These are phyloP conservation scores for Procapra przewalskii DNA, from an alignment of 2,113 vertebrate species.

Conservation along the genomic window DNA sequence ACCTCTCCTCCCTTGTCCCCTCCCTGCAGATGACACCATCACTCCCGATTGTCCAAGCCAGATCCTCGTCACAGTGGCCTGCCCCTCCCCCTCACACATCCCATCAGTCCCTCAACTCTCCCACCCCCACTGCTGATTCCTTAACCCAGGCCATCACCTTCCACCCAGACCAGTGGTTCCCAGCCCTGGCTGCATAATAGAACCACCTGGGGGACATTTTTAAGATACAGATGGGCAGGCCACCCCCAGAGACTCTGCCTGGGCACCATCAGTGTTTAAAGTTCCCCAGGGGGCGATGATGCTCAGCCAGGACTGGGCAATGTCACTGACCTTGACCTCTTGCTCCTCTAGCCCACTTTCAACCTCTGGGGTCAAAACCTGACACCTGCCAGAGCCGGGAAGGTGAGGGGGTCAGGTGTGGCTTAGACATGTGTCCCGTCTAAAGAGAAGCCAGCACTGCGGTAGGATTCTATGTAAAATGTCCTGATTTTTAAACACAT, in stretches of 20 bases:
- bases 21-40: too few relatives aligned
- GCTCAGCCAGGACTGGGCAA: not conserved
- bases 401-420: accelerated
- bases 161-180: not conserved
- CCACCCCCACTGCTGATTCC: not conserved
- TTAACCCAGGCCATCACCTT: not conserved
- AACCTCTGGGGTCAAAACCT: not conserved
- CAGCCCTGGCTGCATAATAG: not conserved
- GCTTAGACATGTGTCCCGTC: accelerated
- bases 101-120: not conserved
- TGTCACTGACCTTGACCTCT: not conserved
- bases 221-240: not conserved
- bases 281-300: accelerated
- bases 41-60: not conserved
- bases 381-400: accelerated
- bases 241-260: not conserved
- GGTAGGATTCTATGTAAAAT: not conserved
- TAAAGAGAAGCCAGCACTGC: not conserved
- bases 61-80: not conserved
- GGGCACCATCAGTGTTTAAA: not conserved
- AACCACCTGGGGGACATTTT: not conserved
- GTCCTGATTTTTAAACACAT: not conserved
- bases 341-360: not conserved
- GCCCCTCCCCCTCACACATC: accelerated
- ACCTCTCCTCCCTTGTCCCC: not conserved